phyloP scores from a whole-genome alignment of 2,888 invertebrate species.

The Venusia cambrica region DNA sequence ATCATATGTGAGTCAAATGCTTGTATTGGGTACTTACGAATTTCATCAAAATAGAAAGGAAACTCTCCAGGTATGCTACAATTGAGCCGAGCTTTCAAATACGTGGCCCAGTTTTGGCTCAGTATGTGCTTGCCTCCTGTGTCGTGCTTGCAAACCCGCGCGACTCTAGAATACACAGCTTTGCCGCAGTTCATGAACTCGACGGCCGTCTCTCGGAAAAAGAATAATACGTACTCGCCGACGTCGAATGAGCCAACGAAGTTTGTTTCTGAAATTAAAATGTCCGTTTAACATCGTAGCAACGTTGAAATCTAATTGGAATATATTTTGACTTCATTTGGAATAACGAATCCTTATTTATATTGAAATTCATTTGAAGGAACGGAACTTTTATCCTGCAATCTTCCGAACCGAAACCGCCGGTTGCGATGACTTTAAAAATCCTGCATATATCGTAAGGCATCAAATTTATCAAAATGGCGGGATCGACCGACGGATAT shows the following conservation, averaged over 20 bases:
- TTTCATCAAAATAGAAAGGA: conserved; percentile 88
- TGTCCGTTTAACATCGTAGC: too few species aligned
- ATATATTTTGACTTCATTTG: too few species aligned
- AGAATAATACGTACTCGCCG: conserved; percentile 85
- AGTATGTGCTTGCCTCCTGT: conserved; percentile 84
- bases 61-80: conserved; percentile 87
- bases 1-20: too few species aligned
- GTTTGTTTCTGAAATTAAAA: conserved; percentile 81
- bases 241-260: conserved; percentile 87
- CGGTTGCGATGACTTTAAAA: too few species aligned
- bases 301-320: too few species aligned
- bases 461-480: too few species aligned
- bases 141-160: conserved; percentile 87
- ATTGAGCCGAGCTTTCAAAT: conserved; percentile 84
- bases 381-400: too few species aligned
- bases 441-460: too few species aligned
- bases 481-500: too few species aligned
- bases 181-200: conserved; percentile 86
- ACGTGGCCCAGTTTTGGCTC: conserved; percentile 85
- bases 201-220: conserved; percentile 86
- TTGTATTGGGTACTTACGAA: conserved; percentile 85
- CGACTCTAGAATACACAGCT: conserved; percentile 86
- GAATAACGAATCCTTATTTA: too few species aligned
- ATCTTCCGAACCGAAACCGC: too few species aligned
- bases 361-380: too few species aligned